Percentiles rank a stretch among this genome's conserved stretches.
These are phyloP conservation scores for Sinopyrophorus schimmeli DNA, from an alignment of 2,888 invertebrate genomes.

Conservation along the genomic window DNA sequence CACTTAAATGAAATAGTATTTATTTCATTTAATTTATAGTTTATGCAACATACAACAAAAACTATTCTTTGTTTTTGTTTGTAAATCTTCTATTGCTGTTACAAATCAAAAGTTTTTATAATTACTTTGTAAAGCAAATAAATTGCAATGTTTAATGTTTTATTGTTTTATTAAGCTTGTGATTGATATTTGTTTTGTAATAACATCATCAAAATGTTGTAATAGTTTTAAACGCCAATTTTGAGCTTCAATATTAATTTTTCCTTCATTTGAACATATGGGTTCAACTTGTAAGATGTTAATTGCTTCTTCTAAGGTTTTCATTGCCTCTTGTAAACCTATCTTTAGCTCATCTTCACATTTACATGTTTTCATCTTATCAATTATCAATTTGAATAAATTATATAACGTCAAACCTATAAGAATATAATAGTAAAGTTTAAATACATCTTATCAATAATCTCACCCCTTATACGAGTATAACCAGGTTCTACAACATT, in stretches of 20 bases:
- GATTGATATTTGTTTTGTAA: too few relatives aligned
- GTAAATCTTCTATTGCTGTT: too few relatives aligned
- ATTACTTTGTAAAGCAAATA: too few relatives aligned
- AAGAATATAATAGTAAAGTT: constrained; percentile 6
- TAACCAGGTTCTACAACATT: constrained; percentile 78
- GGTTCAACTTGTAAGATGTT: constrained; percentile 71
- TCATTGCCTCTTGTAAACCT: constrained; percentile 66
- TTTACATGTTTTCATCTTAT: constrained; percentile 35
- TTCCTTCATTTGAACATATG: constrained; percentile 65
- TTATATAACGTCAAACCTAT: constrained; percentile 78
- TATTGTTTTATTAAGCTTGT: too few relatives aligned
- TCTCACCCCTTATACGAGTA: constrained; percentile 74
- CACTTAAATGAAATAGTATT: too few relatives aligned
- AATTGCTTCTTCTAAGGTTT: constrained; percentile 66
- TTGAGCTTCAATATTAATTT: constrained; percentile 63
- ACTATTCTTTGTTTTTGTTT: too few relatives aligned
- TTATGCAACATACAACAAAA: too few relatives aligned
- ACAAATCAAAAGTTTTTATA: too few relatives aligned
- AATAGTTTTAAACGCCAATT: constrained; percentile 55
- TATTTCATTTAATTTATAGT: too few relatives aligned
- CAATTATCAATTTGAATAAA: constrained; percentile 29
- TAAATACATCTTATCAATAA: background rate
- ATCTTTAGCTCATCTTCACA: constrained; percentile 62
- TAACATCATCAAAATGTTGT: constrained; percentile 45
- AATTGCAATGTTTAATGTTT: too few relatives aligned